phyloP scores from a whole-genome alignment of 1,140 invertebrate genomes.

The Pinna nobilis region DNA sequence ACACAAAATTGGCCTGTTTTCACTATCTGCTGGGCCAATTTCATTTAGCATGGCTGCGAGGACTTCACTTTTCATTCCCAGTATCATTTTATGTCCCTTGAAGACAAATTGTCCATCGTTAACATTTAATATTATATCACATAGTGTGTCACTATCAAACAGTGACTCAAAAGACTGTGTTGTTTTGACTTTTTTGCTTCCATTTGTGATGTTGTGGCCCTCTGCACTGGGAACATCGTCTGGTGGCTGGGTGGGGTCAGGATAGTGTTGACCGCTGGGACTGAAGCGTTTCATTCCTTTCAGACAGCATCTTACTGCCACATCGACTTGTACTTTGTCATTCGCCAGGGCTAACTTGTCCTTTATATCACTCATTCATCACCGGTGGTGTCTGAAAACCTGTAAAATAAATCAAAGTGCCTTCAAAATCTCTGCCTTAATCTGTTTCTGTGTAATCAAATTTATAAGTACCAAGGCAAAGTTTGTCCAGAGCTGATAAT shows the following conservation, averaged over 20 bases:
- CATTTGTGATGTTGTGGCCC: conserved; percentile 38
- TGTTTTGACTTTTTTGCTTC: conserved; percentile 66
- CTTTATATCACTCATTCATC: not conserved
- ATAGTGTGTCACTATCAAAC: conserved; percentile 66
- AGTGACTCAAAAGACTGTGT: conserved; percentile 65
- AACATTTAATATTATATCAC: conserved; percentile 64
- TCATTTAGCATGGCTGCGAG: conserved; percentile 64
- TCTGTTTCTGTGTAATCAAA: not conserved
- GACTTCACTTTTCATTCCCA: conserved; percentile 66
- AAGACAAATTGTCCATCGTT: conserved; percentile 64
- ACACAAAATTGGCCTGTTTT: conserved; percentile 54
- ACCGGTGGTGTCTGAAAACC: not conserved
- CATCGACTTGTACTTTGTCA: not conserved
- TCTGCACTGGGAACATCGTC: conserved; percentile 44
- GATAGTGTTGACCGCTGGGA: conserved; percentile 56
- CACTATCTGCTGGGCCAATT: conserved; percentile 19
- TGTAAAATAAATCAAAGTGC: not conserved
- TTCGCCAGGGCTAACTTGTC: not conserved
- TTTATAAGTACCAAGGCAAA: too few species aligned
- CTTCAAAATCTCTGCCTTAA: not conserved
- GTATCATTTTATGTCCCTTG: conserved; percentile 67
- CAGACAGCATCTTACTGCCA: conserved; percentile 27
- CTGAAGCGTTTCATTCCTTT: conserved; percentile 58
- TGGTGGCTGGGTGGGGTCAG: conserved; percentile 61
- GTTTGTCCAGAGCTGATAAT: too few species aligned